These are phyloP conservation scores for Drosophila rubida DNA, from an alignment of 2,888 invertebrate genomes.

Conservation along the genomic window DNA sequence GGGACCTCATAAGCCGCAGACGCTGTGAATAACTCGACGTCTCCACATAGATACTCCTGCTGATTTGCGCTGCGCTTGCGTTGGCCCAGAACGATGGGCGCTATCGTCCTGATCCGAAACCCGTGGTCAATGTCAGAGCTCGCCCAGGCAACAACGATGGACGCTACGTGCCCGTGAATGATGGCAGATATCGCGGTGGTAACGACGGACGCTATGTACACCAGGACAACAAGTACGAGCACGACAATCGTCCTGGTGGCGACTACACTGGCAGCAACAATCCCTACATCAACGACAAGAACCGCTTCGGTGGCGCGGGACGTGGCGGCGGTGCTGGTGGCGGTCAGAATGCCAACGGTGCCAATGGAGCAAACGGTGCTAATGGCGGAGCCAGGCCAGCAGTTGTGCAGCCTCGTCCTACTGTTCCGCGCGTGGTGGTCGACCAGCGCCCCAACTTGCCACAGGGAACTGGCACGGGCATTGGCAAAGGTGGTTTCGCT, in stretches of 20 bases:
- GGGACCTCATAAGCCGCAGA: not conserved
- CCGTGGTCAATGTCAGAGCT: not conserved
- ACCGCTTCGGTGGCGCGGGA: conserved; percentile 60
- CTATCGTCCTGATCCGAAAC: conserved; percentile 81
- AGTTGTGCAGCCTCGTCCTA: conserved; percentile 14
- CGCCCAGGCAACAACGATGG: conserved; percentile 61
- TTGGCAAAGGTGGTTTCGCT: conserved; percentile 85
- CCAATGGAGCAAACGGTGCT: conserved; percentile 18
- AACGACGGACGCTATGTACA: conserved; percentile 86
- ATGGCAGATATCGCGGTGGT: conserved; percentile 84
- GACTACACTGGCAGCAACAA: conserved; percentile 70
- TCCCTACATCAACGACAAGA: conserved; percentile 65
- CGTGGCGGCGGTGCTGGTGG: conserved; percentile 59
- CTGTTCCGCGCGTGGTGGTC: conserved; percentile 31
- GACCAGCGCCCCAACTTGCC: conserved; percentile 53
- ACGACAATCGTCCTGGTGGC: conserved; percentile 75
- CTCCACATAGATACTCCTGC: conserved; percentile 39
- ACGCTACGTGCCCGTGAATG: conserved; percentile 68
- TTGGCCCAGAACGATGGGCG: conserved; percentile 84
- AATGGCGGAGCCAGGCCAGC: not conserved
- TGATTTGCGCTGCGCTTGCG: conserved; percentile 51
- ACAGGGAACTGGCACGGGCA: conserved; percentile 78
- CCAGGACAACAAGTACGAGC: conserved; percentile 80
- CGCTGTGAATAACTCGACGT: not conserved
- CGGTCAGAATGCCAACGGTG: conserved; percentile 16